phyloP scores from a whole-genome alignment of 2,888 invertebrate species.

The Aleiodes leptofemur region DNA sequence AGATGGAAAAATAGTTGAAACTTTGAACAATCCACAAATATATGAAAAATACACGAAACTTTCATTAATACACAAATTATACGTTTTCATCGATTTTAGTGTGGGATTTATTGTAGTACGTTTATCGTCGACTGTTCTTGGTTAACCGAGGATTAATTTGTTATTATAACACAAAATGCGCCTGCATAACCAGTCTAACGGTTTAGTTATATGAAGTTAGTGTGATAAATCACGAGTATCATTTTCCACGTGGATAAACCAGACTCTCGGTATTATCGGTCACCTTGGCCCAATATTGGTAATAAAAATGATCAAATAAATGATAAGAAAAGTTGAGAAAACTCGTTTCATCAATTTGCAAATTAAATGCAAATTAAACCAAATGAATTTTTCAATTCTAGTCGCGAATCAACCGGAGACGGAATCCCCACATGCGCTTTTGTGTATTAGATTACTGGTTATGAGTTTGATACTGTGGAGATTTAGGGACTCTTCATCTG shows the following conservation, averaged over 20 bases:
- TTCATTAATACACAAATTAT: not conserved
- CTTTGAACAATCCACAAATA: no score
- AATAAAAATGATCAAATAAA: not conserved
- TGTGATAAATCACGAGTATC: conserved; percentile 41
- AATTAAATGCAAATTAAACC: no score
- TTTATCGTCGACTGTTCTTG: conserved; percentile 16
- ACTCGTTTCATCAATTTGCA: not conserved
- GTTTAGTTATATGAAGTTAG: conserved; percentile 13
- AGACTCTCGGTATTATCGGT: conserved; percentile 21
- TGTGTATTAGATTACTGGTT: no score
- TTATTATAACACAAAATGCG: conserved; percentile 31
- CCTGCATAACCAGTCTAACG: conserved; percentile 29
- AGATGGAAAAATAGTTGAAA: no score
- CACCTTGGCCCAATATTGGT: conserved; percentile 2
- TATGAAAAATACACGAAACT: no score
- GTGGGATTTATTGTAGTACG: conserved; percentile 10
- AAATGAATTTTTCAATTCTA: no score
- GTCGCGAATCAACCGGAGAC: no score
- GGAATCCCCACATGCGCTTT: no score
- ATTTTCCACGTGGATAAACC: conserved; percentile 41
- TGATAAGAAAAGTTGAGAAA: not conserved
- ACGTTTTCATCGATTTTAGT: not conserved
- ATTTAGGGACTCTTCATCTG: no score
- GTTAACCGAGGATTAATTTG: conserved; percentile 37
- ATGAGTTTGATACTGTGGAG: no score